Percentiles rank a stretch among this genome's conserved stretches.
Evolutionary conservation across 2,113 vertebrate genomes (phyloP).

Genomic region (Trachemys scripta): DNA sequence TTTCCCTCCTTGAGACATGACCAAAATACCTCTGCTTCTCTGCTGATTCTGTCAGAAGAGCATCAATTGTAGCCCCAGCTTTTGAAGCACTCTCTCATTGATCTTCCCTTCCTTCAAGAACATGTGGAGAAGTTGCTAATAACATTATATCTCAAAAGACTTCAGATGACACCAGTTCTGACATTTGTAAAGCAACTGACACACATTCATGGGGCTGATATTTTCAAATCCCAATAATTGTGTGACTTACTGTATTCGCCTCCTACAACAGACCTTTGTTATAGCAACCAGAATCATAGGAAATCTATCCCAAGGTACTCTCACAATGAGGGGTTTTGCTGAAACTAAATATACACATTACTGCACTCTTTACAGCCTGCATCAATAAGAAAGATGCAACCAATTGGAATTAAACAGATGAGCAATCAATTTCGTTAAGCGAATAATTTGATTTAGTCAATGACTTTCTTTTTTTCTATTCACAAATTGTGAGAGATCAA

Average conservation of each 20-base stretch:
- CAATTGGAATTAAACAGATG: background rate
- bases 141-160: slow-evolving; percentile 39
- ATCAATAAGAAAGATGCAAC: background rate
- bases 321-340: background rate
- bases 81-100: slow-evolving; percentile 50
- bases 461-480: background rate
- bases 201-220: background rate
- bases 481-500: background rate
- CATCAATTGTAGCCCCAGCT: slow-evolving; percentile 22
- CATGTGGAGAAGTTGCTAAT: slow-evolving; percentile 22
- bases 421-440: background rate
- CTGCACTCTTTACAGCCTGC: background rate
- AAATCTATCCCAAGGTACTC: background rate
- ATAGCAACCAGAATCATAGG: background rate
- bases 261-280: background rate
- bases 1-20: slow-evolving; percentile 29
- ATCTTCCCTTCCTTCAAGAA: slow-evolving; percentile 41
- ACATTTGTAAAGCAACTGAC: background rate
- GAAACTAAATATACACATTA: background rate
- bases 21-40: background rate
- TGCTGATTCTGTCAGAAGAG: background rate
- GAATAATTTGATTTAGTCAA: background rate
- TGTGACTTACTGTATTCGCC: background rate
- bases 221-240: slow-evolving; percentile 7
- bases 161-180: background rate